These are phyloP conservation scores for Megaustenia siamemsis DNA, from an alignment of 2,888 invertebrate species.

Conservation along the genomic window DNA sequence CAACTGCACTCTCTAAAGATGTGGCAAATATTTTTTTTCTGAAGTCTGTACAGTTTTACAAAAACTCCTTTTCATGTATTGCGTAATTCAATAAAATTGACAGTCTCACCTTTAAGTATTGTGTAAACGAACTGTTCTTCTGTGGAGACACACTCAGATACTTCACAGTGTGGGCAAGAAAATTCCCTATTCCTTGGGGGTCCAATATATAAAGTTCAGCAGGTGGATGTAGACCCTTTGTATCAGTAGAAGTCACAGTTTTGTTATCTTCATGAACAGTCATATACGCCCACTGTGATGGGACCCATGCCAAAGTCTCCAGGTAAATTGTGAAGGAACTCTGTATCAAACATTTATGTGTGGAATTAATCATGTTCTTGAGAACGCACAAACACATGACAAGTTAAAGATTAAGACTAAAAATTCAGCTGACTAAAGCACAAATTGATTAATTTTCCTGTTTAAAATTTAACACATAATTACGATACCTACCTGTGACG, in stretches of 20 bases:
- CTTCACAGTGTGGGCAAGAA: slow-evolving; percentile 70
- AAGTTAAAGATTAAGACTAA: too few relatives aligned
- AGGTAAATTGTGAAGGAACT: slow-evolving; percentile 73
- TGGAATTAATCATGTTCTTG: too few relatives aligned
- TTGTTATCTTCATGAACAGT: slow-evolving; percentile 12
- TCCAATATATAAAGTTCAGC: slow-evolving; percentile 58
- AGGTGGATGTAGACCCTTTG: slow-evolving; percentile 19
- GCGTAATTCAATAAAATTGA: too few relatives aligned
- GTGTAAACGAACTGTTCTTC: slow-evolving; percentile 62
- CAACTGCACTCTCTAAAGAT: too few relatives aligned
- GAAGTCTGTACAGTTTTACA: neutral
- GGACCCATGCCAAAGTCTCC: slow-evolving; percentile 70
- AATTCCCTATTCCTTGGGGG: slow-evolving; percentile 57
- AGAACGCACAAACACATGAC: too few relatives aligned
- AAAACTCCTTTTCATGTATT: slow-evolving; percentile 56
- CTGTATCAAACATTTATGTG: neutral
- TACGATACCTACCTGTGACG: too few relatives aligned
- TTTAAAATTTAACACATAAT: too few relatives aligned
- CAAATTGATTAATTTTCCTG: too few relatives aligned
- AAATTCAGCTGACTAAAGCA: too few relatives aligned
- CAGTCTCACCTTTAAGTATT: slow-evolving; percentile 57
- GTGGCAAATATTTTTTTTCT: too few relatives aligned
- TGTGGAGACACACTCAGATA: slow-evolving; percentile 64
- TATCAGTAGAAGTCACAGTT: slow-evolving; percentile 25
- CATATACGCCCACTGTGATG: slow-evolving; percentile 61